Evolutionary conservation across 1,140 invertebrate genomes (phyloP).

Genomic region (Diploscapter pachys): DNA sequence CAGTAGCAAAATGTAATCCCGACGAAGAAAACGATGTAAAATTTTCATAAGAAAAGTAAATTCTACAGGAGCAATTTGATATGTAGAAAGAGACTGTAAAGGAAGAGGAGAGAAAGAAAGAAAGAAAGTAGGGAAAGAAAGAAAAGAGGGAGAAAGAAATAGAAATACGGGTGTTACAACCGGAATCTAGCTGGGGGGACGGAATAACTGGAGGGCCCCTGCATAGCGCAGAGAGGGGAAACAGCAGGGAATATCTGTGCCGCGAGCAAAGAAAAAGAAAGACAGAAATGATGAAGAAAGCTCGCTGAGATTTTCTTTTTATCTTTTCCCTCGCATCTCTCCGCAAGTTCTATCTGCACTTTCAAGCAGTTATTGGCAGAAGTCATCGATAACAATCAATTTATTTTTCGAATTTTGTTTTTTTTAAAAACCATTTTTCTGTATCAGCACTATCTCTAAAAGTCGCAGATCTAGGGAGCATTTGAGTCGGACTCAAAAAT

Average conservation of each 20-base stretch:
- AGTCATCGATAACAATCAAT: too few relatives aligned
- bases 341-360: too few relatives aligned
- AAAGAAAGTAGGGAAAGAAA: background rate
- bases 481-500: background rate
- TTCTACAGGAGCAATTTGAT: background rate
- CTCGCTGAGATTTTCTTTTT: background rate
- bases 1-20: too few relatives aligned
- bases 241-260: background rate
- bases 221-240: conserved; percentile 9
- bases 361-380: too few relatives aligned
- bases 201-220: background rate
- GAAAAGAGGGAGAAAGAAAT: background rate
- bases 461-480: conserved; percentile 2
- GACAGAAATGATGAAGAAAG: conserved; percentile 1
- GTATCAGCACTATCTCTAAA: background rate
- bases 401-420: too few relatives aligned
- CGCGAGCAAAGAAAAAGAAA: background rate
- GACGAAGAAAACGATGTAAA: too few relatives aligned
- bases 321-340: too few relatives aligned
- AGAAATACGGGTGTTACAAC: too few relatives aligned
- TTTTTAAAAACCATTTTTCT: too few relatives aligned
- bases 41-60: too few relatives aligned
- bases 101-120: background rate
- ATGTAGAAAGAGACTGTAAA: background rate
- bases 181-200: too few relatives aligned